A percentile compares a stretch with the other conserved stretches of the same genome.
Conservation (phyloP, 92 coral and sea anemone species). For the Anthopleura xanthogrammica region DNA sequence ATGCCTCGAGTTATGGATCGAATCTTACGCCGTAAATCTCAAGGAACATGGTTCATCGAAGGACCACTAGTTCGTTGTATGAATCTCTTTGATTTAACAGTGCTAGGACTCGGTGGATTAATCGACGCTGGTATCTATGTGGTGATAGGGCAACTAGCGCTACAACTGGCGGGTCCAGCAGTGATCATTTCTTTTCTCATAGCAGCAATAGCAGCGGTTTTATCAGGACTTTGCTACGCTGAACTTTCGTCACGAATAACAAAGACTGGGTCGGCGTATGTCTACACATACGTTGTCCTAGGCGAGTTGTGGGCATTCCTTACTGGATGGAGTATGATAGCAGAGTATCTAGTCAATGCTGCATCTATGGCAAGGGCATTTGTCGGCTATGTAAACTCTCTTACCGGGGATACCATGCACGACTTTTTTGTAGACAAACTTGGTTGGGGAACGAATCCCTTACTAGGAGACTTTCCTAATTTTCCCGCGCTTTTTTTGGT, state of each 20-base stretch:
- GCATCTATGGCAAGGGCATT: conserved; percentile 82
- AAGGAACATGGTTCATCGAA: conserved; percentile 49
- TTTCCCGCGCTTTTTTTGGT: conserved; percentile 67
- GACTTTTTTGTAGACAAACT: conserved; percentile 42
- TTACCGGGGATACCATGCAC: conserved; percentile 47
- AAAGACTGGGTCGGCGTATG: conserved; percentile 83
- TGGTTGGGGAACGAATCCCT: conserved; percentile 37
- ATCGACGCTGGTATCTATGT: conserved; percentile 79
- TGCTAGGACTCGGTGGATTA: conserved; percentile 67
- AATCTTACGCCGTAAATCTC: conserved; percentile 58
- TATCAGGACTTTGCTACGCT: conserved; percentile 84
- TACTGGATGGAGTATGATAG: conserved; percentile 79
- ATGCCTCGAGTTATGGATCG: conserved; percentile 28
- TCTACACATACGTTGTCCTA: conserved; percentile 74
- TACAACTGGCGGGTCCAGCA: conserved; percentile 72
- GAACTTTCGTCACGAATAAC: conserved; percentile 81
- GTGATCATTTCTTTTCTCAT: conserved; percentile 76
- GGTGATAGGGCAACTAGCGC: conserved; percentile 73
- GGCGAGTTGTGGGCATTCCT: conserved; percentile 88
- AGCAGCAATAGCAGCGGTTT: conserved; percentile 75
- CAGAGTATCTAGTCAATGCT: conserved; percentile 65
- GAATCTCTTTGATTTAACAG: conserved; percentile 64
- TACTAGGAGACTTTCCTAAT: conserved; percentile 59
- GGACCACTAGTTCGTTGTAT: conserved; percentile 63
- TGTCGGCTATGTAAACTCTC: conserved; percentile 70